Evolutionary conservation across 2,113 vertebrate genomes (phyloP), one percentile per base, ranked within the genome.

Genomic region (Corythoichthys haematopterus): DNA sequence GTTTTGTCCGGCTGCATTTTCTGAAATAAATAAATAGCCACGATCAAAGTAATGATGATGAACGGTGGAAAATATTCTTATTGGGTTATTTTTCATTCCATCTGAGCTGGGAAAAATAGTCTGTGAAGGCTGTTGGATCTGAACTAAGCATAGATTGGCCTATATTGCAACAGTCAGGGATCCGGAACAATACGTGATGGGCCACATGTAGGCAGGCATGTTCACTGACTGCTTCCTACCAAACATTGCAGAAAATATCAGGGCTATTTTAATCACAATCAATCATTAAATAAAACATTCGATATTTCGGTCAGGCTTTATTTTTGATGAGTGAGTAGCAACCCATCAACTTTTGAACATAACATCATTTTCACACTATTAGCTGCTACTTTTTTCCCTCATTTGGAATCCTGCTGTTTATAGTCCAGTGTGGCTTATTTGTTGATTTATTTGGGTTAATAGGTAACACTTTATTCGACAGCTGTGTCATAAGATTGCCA

Each of bases 81-180:
- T 28, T 28, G 20, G 1, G 20, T 28, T 28, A 28, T 28, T 28
- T 28, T 28, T 28, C 20, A 28, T 28, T 28, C 20, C 20, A 28
- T 28, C 20, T 28, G 20, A 28, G 20, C 20, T 28, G 20, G 20
- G 20, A 28, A 28, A 28, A 28, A 28, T 28, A 64, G 69, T 74
- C 72, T 81, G 67, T 35, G 80, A 77, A 80, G 79, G 75, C 76
- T 75, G 80, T 57, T 76, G 83, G 87, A 84, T 86, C 73, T 85
- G 83, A 88, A 87, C 85, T 86, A 88, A 89, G 86, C 86, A 86
- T 88, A 90, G 87, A 88, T 90, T 90, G 89, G 84, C 88, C 87
- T 90, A 90, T 88, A 90, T 91, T 87, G 77, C 79, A 69, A 64
- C 72, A 75, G 66, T 69, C 64, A 35, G 76, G 75, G 78, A 85